Evolutionary conservation across 2,888 invertebrate genomes (phyloP), one percentile per base, ranked within the genome.

Genomic region (Cataglyphis livida): DNA sequence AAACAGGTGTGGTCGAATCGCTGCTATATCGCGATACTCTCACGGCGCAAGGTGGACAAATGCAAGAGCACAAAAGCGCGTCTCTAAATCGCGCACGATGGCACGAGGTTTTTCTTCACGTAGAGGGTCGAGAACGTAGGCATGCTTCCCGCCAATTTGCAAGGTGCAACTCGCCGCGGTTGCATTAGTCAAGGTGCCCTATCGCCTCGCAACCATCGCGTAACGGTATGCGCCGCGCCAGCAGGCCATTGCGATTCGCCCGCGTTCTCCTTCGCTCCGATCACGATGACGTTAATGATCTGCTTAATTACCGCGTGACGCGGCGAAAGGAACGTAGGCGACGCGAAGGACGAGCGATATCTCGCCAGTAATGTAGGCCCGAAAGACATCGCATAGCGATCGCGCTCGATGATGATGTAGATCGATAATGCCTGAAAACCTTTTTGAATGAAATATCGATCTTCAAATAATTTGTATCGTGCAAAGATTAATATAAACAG

Each of bases 111-210:
- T 91, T 91, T 91, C 89, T 90, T 68, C n/a, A n/a, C 18, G 32
- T 64, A 71, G 82, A 81, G 70, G 78, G 65, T 73, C 66, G 70
- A 74, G 62, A 65, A 64, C 66, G 64, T 68, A 83, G 81, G 81
- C 85, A 82, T 81, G 84, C 62, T 87, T 85, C 84, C 81, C 88
- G 90, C 92, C 93, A 94, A 94, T 94, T 94, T 94, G 94, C 94
- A 94, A 94, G 94, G 94, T 94, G 94, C 93, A 93, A 91, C 92
- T 79, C 44, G 90, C 65, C 81, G 85, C 75, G 91, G 90, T 93
- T 92, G 92, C 94, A 94, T 94, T 94, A 94, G 94, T 94, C 94
- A 93, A 93, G 93, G 92, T 89, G 85, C 91, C 93, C 92, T 93
- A 94, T 93, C 94, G 92, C 92, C 89, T 87, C 87, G 88, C 91